Evolutionary conservation across 2,888 invertebrate genomes (phyloP), one percentile per base, ranked within the genome.

Genomic region (Willowsia nigromaculata): DNA sequence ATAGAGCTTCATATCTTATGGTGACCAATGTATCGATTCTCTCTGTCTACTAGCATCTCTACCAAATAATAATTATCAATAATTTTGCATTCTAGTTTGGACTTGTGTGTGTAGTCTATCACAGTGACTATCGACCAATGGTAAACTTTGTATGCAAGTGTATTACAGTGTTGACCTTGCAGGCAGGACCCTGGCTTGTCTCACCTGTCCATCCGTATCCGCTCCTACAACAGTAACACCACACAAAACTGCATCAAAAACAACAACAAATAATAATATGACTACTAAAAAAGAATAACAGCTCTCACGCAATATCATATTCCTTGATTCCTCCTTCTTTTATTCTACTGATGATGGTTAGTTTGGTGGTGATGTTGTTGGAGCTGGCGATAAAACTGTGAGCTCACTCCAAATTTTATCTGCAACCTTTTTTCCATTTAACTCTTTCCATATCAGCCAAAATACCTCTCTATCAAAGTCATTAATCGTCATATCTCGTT

Each of bases 181-280:
- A 71, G 62, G 71, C 27, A 88, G 84, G 89, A 89, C 89, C 89
- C 89, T 89, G 89, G 89, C 89, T 89, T 88, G 88, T 84, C 88
- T 78, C 80, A 65, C 27, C 71, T 78, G 88, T 84, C 81, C 81
- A 89, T 89, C 89, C 89, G 89, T 89, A 89, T 89, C 89, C 89
- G 89, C 65, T 88, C 74, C n/a, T n/a, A n/a, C n/a, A n/a, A 56
- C 56, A 56, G 9, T 9, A 6, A 37, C 37, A 6, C 37, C 22
- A 68, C 30, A 62, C 5, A n/a, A 27, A 11, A 71, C 43, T 25
- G 18, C 7, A 33, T 33, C 62, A 65, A n/a, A n/a, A 33, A 18
- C 40, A 33, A 80, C 59, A 78, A 18, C 56, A 18, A 37, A n/a
- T n/a, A n/a, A n/a, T n/a, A n/a, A n/a, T n/a, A n/a, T n/a, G n/a